Evolutionary conservation across 2,797 vertebrate species (phyloP), one percentile per base, ranked within the genome.

Genomic region (Holocentrus rufus): DNA sequence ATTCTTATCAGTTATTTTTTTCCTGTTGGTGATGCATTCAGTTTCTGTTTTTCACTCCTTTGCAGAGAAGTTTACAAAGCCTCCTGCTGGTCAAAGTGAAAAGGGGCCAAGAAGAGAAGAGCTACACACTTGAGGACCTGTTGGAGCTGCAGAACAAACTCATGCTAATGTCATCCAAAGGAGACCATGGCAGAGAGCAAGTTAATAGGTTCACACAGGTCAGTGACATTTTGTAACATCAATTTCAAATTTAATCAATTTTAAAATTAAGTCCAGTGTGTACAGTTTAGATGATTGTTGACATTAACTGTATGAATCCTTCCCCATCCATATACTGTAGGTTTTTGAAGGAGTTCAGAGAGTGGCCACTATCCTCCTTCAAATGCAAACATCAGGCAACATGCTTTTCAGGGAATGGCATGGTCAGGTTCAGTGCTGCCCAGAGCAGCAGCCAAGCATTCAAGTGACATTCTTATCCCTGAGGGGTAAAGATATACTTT

Each of bases 91-190:
- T 90, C 7, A 81, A 58, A 7, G 88, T 93, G 57, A 79, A 10
- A 8, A 83, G 46, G 1, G 78, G 15, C 46, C 5, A 8, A 23
- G 49, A 66, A 7, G 52, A 78, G 39, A 92, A 86, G 79, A 78
- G 60, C 34, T 94, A 91, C 84, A 86, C 69, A 61, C 87, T 94
- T 0, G 85, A 92, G 4, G 90, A 94, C 10, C 88, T 95, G 23
- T 77, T 90, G 27, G 94, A 94, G 81, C 86, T 95, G 1, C 94
- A 93, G 70, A 95, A 95, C 87, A 95, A 95, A 62, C 89, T 95
- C 39, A 94, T 95, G 94, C 84, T 95, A 55, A 94, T 95, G 76
- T 92, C 94, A 0, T 93, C 93, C 44, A 93, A 94, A 86, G 90
- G 91, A 20, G 92, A 94, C 39, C 86, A 90, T 3, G 90, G 93